Evolutionary conservation across 2,888 invertebrate species (phyloP).

Genomic region (Sthenelais limicola): DNA sequence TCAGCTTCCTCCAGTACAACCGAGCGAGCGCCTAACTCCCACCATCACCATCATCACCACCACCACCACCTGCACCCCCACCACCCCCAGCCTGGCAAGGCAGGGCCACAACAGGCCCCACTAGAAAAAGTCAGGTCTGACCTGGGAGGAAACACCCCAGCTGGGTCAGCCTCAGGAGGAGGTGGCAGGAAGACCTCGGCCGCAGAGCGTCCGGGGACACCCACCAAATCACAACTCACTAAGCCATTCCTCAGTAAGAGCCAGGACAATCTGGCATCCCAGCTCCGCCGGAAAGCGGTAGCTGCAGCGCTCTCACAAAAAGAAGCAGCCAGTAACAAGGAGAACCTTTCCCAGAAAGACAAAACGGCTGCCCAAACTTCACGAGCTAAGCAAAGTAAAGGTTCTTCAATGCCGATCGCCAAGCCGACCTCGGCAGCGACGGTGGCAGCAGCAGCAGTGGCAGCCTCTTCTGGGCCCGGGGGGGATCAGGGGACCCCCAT

Average conservation of each 20-base stretch:
- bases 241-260: slow-evolving; percentile 63
- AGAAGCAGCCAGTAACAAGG: slow-evolving; percentile 59
- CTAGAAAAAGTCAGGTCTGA: not conserved
- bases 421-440: not conserved
- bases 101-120: not conserved
- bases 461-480: not conserved
- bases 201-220: not conserved
- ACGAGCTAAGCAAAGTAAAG: not conserved
- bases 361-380: slow-evolving; percentile 10
- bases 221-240: too few relatives aligned
- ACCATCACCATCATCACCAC: too few relatives aligned
- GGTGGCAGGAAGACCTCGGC: not conserved
- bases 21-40: slow-evolving; percentile 4
- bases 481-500: slow-evolving; percentile 54
- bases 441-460: not conserved
- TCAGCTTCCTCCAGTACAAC: too few relatives aligned
- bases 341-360: slow-evolving; percentile 54
- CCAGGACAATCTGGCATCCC: slow-evolving; percentile 66
- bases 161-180: not conserved
- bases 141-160: not conserved
- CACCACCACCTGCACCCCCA: not conserved
- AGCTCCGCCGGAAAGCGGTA: slow-evolving; percentile 59
- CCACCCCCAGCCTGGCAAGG: not conserved
- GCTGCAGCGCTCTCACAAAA: slow-evolving; percentile 48
- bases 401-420: slow-evolving; percentile 28